Conservation (phyloP, 2,113 vertebrate species). For the Tauraco erythrolophus region DNA sequence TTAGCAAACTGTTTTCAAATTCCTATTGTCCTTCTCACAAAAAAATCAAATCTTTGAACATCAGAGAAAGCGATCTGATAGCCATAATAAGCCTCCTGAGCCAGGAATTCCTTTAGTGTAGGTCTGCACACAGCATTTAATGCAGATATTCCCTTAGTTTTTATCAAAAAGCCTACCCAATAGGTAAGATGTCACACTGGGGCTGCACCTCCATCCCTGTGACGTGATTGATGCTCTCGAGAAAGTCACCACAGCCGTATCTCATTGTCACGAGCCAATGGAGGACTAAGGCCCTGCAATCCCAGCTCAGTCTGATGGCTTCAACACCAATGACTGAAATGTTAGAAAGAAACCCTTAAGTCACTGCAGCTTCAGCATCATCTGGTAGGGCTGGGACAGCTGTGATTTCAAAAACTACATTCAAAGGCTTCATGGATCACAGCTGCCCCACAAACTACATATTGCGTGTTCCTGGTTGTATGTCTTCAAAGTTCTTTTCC, state of each 20-base stretch:
- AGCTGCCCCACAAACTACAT: neutral
- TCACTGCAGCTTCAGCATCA: neutral
- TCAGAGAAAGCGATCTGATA: neutral
- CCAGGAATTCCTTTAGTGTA: neutral
- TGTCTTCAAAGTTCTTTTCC: neutral
- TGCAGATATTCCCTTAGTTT: neutral
- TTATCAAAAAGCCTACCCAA: neutral
- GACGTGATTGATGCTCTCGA: neutral
- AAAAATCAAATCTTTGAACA: neutral
- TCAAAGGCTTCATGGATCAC: neutral
- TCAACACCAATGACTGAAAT: neutral
- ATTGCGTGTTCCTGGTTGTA: neutral
- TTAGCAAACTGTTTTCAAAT: neutral
- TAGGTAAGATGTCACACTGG: neutral
- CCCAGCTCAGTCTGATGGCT: neutral
- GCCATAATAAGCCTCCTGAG: neutral
- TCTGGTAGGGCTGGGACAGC: neutral
- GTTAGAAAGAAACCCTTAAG: neutral
- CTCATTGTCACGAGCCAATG: neutral
- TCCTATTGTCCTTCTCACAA: neutral
- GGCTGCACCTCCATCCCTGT: neutral
- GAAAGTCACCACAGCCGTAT: neutral
- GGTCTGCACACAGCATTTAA: neutral
- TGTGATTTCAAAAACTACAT: neutral
- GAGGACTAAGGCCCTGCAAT: neutral